These are phyloP conservation scores for Pollicipes pollicipes DNA, from an alignment of 1,140 invertebrate species.

Conservation along the genomic window DNA sequence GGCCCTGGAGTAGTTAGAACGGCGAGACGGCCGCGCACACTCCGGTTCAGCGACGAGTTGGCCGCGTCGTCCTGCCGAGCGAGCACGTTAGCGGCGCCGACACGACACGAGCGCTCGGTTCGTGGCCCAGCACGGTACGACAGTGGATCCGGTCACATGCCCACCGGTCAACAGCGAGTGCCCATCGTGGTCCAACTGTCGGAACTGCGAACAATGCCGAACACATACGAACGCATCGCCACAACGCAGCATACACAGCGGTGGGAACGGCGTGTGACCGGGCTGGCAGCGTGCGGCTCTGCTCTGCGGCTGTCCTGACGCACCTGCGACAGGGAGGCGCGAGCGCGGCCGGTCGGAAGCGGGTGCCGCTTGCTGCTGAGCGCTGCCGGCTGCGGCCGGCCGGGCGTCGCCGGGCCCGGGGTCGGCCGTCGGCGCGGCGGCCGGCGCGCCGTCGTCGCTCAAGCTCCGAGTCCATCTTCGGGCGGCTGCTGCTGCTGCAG, in stretches of 20 bases:
- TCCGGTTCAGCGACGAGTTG: slow-evolving; percentile 23
- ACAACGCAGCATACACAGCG: no score
- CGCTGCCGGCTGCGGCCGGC: slow-evolving; percentile 14
- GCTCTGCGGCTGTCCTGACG: no score
- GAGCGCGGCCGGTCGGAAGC: slow-evolving; percentile 17
- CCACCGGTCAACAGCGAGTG: no score
- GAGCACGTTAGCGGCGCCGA: neutral
- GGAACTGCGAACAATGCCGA: no score
- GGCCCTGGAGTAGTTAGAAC: slow-evolving; percentile 65
- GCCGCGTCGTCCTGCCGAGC: neutral
- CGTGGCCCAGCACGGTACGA: slow-evolving; percentile 13
- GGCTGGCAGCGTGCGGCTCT: no score
- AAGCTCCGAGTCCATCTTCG: neutral
- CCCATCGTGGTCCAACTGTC: no score
- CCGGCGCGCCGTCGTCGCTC: slow-evolving; percentile 5
- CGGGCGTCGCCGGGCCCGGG: slow-evolving; percentile 4
- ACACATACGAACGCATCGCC: no score
- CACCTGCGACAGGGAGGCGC: slow-evolving; percentile 7
- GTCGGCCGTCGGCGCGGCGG: slow-evolving; percentile 5
- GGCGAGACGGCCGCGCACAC: slow-evolving; percentile 38
- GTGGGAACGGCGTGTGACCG: no score
- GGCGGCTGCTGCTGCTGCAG: neutral
- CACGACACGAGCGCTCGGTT: neutral
- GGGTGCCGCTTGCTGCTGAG: slow-evolving; percentile 15
- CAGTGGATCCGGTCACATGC: no score